Percentiles rank a stretch among this genome's conserved stretches.
phyloP scores from a whole-genome alignment of 2,888 invertebrate species.

The Dryobota labecula region DNA sequence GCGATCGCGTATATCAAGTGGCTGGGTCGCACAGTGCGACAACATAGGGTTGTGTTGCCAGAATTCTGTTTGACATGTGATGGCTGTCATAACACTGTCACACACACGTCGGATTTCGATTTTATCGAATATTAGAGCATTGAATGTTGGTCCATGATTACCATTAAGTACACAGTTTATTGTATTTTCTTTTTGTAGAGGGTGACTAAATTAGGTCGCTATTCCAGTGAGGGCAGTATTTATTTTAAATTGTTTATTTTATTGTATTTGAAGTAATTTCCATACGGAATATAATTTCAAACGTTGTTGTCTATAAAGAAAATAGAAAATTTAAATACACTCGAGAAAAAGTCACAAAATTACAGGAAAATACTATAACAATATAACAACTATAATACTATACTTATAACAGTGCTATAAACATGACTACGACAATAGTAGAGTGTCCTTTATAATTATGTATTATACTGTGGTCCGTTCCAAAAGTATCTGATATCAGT shows the following conservation, averaged over 20 bases:
- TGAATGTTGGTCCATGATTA: conserved; percentile 59
- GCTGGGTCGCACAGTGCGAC: conserved; percentile 48
- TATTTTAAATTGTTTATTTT: not conserved
- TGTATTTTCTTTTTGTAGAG: conserved; percentile 24
- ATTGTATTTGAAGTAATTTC: not conserved
- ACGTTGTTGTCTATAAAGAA: too few species aligned
- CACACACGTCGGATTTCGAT: conserved; percentile 63
- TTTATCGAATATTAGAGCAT: conserved; percentile 57
- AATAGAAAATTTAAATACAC: too few species aligned
- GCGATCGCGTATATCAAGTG: conserved; percentile 61
- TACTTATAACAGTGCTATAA: not conserved
- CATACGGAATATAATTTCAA: not conserved
- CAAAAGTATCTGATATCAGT: not conserved
- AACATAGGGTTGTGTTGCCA: conserved; percentile 62
- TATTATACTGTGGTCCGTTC: not conserved
- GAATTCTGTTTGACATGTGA: conserved; percentile 62
- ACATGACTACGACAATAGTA: not conserved
- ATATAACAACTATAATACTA: too few species aligned
- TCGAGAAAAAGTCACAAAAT: not conserved
- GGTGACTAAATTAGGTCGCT: conserved; percentile 35
- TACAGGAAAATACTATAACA: too few species aligned
- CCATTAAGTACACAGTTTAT: conserved; percentile 41
- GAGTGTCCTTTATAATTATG: not conserved
- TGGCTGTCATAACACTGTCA: conserved; percentile 65
- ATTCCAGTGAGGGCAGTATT: not conserved